These are phyloP conservation scores for Latrodectus elegans DNA, from an alignment of 2,888 invertebrate species.

Conservation along the genomic window DNA sequence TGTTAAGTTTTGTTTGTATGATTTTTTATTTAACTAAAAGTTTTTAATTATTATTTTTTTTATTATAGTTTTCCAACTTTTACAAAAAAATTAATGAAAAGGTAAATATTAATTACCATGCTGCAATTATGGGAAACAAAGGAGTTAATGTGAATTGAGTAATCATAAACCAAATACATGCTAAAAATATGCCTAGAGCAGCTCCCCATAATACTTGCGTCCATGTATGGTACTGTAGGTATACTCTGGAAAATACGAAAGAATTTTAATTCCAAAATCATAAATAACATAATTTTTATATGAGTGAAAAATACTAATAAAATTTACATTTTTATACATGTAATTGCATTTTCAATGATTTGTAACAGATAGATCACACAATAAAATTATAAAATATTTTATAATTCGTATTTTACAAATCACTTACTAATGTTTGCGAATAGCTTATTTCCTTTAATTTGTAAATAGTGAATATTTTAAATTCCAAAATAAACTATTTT, in stretches of 20 bases:
- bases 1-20: too few relatives aligned
- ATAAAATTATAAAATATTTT: not conserved
- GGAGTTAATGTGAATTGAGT: slow-evolving; percentile 88
- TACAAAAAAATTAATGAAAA: not conserved
- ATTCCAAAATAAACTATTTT: too few relatives aligned
- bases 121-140: slow-evolving; percentile 87
- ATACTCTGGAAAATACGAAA: slow-evolving; percentile 81
- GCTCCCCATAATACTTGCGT: slow-evolving; percentile 88
- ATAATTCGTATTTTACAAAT: not conserved
- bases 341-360: too few relatives aligned
- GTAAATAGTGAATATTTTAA: too few relatives aligned
- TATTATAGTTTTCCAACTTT: too few relatives aligned
- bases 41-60: too few relatives aligned
- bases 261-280: slow-evolving; percentile 40
- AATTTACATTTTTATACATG: not conserved
- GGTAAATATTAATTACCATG: slow-evolving; percentile 80
- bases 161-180: slow-evolving; percentile 86
- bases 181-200: slow-evolving; percentile 83
- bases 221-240: slow-evolving; percentile 89
- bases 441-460: too few relatives aligned
- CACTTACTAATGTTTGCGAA: not conserved
- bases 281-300: slow-evolving; percentile 1
- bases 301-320: not conserved
- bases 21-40: too few relatives aligned
- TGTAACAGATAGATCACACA: not conserved